Conservation (phyloP, 1,140 invertebrate species). For the Nasonia giraulti region DNA sequence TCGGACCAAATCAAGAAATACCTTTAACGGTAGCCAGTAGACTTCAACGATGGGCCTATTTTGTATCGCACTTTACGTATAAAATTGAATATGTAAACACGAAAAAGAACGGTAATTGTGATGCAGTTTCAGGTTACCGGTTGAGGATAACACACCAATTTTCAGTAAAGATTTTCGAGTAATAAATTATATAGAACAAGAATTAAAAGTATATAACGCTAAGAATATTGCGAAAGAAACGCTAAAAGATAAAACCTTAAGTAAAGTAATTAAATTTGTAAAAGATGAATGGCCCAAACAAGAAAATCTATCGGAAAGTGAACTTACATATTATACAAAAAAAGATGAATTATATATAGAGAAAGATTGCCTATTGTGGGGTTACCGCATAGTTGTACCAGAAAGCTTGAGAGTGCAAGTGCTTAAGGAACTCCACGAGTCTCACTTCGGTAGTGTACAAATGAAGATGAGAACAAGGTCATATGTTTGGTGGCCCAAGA, state of each 20-base stretch:
- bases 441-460: constrained; percentile 69
- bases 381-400: constrained; percentile 66
- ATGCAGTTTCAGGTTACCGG: constrained; percentile 59
- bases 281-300: background rate
- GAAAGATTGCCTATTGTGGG: constrained; percentile 56
- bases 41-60: constrained; percentile 53
- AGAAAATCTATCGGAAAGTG: background rate
- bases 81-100: constrained; percentile 48
- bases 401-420: constrained; percentile 53
- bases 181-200: background rate
- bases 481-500: constrained; percentile 70
- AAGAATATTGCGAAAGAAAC: too few species aligned
- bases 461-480: constrained; percentile 68
- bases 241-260: too few species aligned
- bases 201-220: background rate
- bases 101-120: constrained; percentile 56
- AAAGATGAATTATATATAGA: constrained; percentile 5
- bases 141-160: constrained; percentile 30
- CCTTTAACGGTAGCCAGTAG: constrained; percentile 53
- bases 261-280: background rate
- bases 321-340: background rate
- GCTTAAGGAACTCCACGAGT: constrained; percentile 64
- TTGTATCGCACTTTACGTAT: constrained; percentile 50
- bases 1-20: constrained; percentile 49
- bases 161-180: constrained; percentile 16